phyloP scores from a whole-genome alignment of 2,113 vertebrate species.

The Laticauda colubrina region DNA sequence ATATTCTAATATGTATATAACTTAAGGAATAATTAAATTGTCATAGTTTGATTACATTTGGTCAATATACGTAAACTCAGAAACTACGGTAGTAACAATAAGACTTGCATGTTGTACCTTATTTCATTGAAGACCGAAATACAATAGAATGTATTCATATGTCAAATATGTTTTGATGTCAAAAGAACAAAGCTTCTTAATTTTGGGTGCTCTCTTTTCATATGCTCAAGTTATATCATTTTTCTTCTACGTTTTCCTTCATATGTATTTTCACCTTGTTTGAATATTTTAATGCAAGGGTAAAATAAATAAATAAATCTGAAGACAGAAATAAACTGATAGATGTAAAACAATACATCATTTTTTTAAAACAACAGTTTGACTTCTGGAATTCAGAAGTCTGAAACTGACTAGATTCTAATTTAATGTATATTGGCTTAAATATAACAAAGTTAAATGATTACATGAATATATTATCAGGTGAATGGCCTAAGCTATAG shows the following conservation, averaged over 20 bases:
- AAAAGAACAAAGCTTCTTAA: not conserved
- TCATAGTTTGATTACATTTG: not conserved
- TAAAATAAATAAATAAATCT: not conserved
- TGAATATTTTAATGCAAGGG: not conserved
- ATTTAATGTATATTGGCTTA: conserved; percentile 73
- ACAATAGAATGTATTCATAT: not conserved
- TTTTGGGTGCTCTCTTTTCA: not conserved
- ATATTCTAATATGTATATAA: conserved; percentile 7
- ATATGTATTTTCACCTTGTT: not conserved
- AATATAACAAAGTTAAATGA: conserved; percentile 75
- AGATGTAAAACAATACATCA: not conserved
- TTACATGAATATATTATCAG: conserved; percentile 70
- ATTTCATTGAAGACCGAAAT: not conserved
- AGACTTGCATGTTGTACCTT: not conserved
- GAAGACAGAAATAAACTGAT: not conserved
- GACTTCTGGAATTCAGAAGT: not conserved
- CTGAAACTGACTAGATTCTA: conserved; percentile 32
- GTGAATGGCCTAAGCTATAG: conserved; percentile 47
- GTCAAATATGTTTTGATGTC: not conserved
- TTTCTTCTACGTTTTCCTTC: not conserved
- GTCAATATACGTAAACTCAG: not conserved
- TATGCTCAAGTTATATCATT: not conserved
- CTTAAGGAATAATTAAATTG: conserved; percentile 2
- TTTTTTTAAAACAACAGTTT: not conserved
- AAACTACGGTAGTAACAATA: not conserved